Conservation (phyloP, 2,797 vertebrate species). For the Chiroxiphia lanceolata region DNA sequence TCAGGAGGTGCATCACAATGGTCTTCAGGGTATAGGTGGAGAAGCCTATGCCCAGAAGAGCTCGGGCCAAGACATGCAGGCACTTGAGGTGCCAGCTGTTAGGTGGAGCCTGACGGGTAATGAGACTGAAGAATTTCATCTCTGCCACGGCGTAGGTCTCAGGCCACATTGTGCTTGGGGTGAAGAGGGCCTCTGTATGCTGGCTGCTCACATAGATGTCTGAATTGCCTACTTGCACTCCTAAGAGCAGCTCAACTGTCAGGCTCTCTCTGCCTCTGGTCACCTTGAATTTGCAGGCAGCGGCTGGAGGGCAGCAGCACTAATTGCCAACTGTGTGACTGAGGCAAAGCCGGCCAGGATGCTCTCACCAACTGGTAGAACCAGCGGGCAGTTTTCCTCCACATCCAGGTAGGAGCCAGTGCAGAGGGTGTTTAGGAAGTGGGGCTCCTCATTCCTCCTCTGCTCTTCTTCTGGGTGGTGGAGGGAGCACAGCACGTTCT, state of each 20-base stretch:
- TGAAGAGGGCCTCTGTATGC: background rate
- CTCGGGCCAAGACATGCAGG: no score
- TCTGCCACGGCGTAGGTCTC: background rate
- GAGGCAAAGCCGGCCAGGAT: rapidly evolving
- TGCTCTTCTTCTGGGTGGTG: no score
- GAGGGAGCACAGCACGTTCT: background rate
- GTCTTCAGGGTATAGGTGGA: no score
- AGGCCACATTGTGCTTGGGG: background rate
- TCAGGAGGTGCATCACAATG: no score
- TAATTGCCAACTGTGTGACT: rapidly evolving
- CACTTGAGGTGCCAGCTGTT: background rate
- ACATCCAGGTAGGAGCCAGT: background rate
- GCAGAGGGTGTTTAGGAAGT: background rate
- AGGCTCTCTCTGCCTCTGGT: rapidly evolving
- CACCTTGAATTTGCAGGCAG: background rate
- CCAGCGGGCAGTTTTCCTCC: rapidly evolving
- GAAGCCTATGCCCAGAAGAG: no score
- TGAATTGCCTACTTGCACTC: rapidly evolving
- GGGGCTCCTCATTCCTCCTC: rapidly evolving
- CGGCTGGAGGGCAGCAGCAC: rapidly evolving
- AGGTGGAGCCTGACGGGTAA: background rate
- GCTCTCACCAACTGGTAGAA: rapidly evolving
- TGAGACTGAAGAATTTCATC: background rate
- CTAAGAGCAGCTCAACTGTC: rapidly evolving
- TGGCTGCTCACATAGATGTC: background rate